Percentiles rank a stretch among this genome's conserved stretches.
Conservation (phyloP, 1,140 invertebrate species). For the Triops cancriformis region DNA sequence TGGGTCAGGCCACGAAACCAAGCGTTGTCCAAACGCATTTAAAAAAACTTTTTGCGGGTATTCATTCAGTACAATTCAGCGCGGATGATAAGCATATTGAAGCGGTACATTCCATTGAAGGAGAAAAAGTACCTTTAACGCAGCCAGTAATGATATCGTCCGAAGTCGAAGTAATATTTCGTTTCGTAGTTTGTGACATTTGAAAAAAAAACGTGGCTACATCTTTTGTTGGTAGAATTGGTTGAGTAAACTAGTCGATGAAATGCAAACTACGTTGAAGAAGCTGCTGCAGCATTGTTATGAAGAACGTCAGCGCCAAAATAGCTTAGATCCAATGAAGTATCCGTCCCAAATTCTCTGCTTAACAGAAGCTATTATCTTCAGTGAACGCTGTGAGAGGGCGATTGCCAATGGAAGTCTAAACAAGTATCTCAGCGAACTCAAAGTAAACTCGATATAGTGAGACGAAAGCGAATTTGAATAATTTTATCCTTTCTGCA, state of each 20-base stretch:
- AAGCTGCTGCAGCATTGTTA: conserved; percentile 52
- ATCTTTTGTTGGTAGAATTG: conserved; percentile 53
- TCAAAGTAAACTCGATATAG: neutral
- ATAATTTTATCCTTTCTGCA: neutral
- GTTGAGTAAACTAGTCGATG: conserved; percentile 66
- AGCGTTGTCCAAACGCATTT: conserved; percentile 83
- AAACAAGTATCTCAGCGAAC: conserved; percentile 40
- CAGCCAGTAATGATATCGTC: conserved; percentile 64
- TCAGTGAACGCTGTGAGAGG: conserved; percentile 72
- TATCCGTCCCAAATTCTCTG: conserved; percentile 81
- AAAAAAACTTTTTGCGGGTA: conserved; percentile 90
- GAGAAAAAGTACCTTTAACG: conserved; percentile 69
- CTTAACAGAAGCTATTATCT: conserved; percentile 57
- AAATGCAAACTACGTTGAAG: conserved; percentile 70
- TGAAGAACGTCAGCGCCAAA: conserved; percentile 42
- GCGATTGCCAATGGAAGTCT: conserved; percentile 60
- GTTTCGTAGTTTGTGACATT: conserved; percentile 3
- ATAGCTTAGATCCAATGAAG: conserved; percentile 57
- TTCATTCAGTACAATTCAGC: conserved; percentile 63
- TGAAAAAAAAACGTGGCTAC: neutral
- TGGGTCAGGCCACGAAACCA: conserved; percentile 79
- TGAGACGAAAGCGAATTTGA: neutral
- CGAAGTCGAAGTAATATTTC: conserved; percentile 63
- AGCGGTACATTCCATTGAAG: conserved; percentile 68
- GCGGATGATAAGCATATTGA: conserved; percentile 54